These are phyloP conservation scores for Carassius gibelio DNA, from an alignment of 2,113 vertebrate genomes.

Conservation along the genomic window DNA sequence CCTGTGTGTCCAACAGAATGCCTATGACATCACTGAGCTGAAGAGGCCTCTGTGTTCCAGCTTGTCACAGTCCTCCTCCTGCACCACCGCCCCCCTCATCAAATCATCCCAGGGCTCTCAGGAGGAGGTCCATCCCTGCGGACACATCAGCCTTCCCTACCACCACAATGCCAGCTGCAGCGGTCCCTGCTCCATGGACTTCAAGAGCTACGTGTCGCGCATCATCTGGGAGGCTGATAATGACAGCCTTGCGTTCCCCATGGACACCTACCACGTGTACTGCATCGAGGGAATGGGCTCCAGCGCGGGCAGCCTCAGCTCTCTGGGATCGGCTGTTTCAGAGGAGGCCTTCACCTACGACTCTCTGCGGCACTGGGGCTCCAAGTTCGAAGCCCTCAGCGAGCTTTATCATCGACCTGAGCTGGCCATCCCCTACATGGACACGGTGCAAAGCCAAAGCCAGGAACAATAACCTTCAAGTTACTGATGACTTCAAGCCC, in stretches of 20 bases:
- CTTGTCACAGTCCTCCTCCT: conserved; percentile 76
- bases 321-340: conserved; percentile 71
- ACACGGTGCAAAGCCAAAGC: conserved; percentile 58
- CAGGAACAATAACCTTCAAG: conserved; percentile 55
- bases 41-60: conserved; percentile 82
- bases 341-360: conserved; percentile 74
- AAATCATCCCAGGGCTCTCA: conserved; percentile 74
- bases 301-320: conserved; percentile 82
- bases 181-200: conserved; percentile 72
- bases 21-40: conserved; percentile 83
- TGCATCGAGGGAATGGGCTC: conserved; percentile 79
- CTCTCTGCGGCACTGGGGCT: conserved; percentile 76
- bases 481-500: not conserved
- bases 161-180: conserved; percentile 54
- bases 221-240: conserved; percentile 84
- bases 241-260: conserved; percentile 72
- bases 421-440: conserved; percentile 60
- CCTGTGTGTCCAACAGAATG: conserved; percentile 71
- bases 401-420: conserved; percentile 75
- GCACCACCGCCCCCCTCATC: conserved; percentile 75
- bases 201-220: conserved; percentile 80
- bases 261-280: conserved; percentile 80
- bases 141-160: conserved; percentile 66
- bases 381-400: conserved; percentile 80
- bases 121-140: conserved; percentile 74